These are phyloP conservation scores for Parelbella ahira DNA, from an alignment of 2,888 invertebrate species.

Conservation along the genomic window DNA sequence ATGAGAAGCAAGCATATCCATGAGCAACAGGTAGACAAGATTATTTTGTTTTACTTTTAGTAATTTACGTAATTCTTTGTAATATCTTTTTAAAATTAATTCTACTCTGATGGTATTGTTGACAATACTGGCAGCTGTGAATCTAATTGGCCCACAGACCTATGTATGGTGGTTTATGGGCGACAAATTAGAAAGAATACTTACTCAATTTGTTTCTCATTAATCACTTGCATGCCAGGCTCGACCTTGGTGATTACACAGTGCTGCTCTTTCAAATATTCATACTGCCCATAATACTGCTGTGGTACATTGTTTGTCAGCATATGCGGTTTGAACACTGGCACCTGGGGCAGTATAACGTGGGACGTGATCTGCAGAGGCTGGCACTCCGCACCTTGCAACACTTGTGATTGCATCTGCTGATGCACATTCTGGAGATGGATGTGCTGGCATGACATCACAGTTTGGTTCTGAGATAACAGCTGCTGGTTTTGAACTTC, in stretches of 20 bases:
- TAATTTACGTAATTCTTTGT: no score
- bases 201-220: conserved; percentile 50
- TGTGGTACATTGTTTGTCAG: conserved; percentile 53
- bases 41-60: no score
- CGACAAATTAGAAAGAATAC: no score
- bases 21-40: no score
- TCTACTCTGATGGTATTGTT: no score
- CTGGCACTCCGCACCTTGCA: conserved; percentile 54
- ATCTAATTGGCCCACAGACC: no score
- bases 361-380: conserved; percentile 61
- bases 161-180: no score
- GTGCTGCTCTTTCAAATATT: conserved; percentile 55
- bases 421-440: conserved; percentile 50
- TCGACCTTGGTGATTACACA: conserved; percentile 53
- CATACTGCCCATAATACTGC: conserved; percentile 56
- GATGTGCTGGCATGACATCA: conserved; percentile 62
- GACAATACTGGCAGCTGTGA: no score
- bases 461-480: conserved; percentile 57
- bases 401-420: conserved; percentile 35
- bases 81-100: no score
- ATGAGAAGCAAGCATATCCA: no score
- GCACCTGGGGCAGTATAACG: conserved; percentile 55
- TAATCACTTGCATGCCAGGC: conserved; percentile 38
- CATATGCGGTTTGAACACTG: conserved; percentile 57
- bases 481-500: conserved; percentile 47